phyloP scores from a whole-genome alignment of 2,888 invertebrate species.

The Gastrophysa polygoni region DNA sequence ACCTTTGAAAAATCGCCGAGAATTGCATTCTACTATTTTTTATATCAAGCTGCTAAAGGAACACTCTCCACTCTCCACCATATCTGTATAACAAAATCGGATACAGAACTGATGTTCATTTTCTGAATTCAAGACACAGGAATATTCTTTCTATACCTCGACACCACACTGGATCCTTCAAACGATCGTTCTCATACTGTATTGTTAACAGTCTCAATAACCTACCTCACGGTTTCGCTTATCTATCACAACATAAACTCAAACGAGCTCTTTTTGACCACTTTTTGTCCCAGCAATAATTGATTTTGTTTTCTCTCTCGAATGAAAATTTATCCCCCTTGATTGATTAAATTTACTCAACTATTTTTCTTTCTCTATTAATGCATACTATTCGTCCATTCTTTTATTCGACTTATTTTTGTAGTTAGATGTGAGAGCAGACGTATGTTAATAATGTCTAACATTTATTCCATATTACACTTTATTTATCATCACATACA shows the following conservation, averaged over 20 bases:
- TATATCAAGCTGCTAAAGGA: neutral
- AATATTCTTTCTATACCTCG: no score
- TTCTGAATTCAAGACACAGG: neutral
- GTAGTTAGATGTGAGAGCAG: no score
- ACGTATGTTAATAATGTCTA: no score
- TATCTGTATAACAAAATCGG: neutral
- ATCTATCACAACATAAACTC: neutral
- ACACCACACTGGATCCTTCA: neutral
- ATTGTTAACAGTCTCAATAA: neutral
- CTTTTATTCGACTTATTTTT: no score
- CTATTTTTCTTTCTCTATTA: no score
- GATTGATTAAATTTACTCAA: no score
- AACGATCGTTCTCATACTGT: neutral
- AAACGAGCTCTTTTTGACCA: neutral
- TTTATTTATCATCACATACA: no score
- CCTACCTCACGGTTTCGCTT: neutral
- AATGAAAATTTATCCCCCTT: no score
- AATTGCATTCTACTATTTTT: neutral
- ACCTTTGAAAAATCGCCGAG: neutral
- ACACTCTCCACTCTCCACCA: neutral
- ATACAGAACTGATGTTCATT: neutral
- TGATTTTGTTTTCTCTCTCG: no score
- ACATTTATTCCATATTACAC: no score
- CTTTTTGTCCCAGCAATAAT: no score
- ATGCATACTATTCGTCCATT: no score